A percentile compares a stretch with the other conserved stretches of the same genome.
phyloP scores from a whole-genome alignment of 2,888 invertebrate species.

The Saturnia pavonia region DNA sequence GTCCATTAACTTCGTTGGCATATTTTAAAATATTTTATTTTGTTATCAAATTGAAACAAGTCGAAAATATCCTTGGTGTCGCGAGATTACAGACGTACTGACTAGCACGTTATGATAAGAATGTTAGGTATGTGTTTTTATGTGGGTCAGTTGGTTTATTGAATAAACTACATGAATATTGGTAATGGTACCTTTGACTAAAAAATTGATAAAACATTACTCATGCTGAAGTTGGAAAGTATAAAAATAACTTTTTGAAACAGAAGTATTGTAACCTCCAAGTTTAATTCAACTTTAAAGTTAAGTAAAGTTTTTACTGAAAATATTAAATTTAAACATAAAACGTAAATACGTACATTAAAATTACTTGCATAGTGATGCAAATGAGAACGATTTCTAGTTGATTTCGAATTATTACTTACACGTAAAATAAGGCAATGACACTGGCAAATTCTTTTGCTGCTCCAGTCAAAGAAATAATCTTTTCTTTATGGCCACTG shows the following conservation, averaged over 20 bases:
- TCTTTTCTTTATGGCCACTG: no score
- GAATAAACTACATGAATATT: neutral
- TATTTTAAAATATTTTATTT: neutral
- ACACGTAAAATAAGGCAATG: neutral
- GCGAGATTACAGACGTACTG: neutral
- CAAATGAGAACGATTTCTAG: neutral
- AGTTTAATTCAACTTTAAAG: neutral
- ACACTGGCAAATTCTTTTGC: neutral
- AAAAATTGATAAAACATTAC: neutral
- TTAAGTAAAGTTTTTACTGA: neutral
- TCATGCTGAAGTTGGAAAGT: neutral
- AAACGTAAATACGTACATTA: no score
- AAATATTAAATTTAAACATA: no score
- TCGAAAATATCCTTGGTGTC: neutral
- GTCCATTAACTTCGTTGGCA: neutral
- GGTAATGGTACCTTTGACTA: neutral
- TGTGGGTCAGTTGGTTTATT: neutral
- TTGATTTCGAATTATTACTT: neutral
- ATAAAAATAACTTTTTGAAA: neutral
- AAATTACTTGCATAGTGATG: neutral
- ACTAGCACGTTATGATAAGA: neutral
- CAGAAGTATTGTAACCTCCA: neutral
- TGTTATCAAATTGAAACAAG: constrained; percentile 4
- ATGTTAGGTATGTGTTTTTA: neutral
- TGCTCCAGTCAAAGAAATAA: neutral